Evolutionary conservation across 1,140 invertebrate species (phyloP), one percentile per base, ranked within the genome.

Genomic region (Melipona quadrifasciata): DNA sequence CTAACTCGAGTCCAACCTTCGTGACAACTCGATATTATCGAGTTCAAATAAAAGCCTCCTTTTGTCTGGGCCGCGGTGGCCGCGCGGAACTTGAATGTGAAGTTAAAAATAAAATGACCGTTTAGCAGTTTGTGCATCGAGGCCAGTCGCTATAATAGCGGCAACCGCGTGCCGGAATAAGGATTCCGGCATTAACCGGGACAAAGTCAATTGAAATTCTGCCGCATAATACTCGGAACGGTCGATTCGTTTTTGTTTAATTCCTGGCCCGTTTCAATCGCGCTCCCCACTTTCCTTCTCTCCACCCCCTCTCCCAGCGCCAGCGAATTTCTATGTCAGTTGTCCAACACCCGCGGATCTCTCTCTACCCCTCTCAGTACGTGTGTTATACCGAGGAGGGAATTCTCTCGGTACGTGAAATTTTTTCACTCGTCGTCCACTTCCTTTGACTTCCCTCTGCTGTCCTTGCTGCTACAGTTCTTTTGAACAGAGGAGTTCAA

Each of bases 71-170:
- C 10, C 53, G 34, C 34, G 58, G 55, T 47, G 27, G 64, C 21
- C 58, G 61, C 65, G 70, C 65, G 73, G 65, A 75, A 84, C 78
- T 72, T 76, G 79, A 78, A 86, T 65, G 87, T 61, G n/a, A 86
- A 83, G 88, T 88, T 89, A 89, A 88, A 89, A 89, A 89, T 89
- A 89, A 89, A 89, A 34, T 70, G 83, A 88, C 58, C 87, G 76
- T 89, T 88, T 86, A 88, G 55, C 64, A 61, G 84, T 80, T 76
- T 75, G 47, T 70, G 58, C n/a, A 89, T 86, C 76, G 86, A 80
- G 87, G 87, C 68, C 72, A 58, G 39, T 47, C 55, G 55, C 31
- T 64, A 86, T 86, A 77, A 86, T 83, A 84, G 27, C 21, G 65
- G 16, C 58, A 68, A 61, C 51, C 79, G 61, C 27, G 64, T 51